Evolutionary conservation across 2,113 vertebrate genomes (phyloP).

Genomic region (Cariama cristata): DNA sequence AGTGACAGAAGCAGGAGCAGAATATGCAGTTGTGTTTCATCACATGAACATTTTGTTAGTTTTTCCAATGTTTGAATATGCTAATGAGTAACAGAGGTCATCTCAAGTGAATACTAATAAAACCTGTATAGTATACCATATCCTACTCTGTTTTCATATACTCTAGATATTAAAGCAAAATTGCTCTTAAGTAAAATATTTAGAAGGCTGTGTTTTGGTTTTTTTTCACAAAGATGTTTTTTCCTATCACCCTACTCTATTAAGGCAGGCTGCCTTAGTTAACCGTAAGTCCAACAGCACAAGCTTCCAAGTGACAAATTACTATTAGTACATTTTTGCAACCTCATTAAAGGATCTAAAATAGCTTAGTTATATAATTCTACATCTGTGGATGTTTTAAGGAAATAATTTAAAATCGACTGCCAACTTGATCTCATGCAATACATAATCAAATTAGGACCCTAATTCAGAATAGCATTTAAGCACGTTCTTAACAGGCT

Average conservation of each 20-base stretch:
- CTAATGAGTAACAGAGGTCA: not conserved
- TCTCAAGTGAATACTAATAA: not conserved
- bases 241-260: not conserved
- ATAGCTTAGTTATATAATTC: constrained; percentile 26
- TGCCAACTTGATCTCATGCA: not conserved
- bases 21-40: not conserved
- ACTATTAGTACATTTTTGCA: constrained; percentile 8
- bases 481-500: not conserved
- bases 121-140: not conserved
- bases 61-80: not conserved
- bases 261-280: not conserved
- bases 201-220: not conserved
- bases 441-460: not conserved
- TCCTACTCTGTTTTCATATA: not conserved
- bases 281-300: not conserved
- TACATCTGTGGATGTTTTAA: constrained; percentile 26
- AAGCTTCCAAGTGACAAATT: not conserved
- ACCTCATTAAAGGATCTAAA: constrained; percentile 22
- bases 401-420: not conserved
- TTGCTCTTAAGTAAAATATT: not conserved
- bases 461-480: not conserved
- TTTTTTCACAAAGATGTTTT: not conserved
- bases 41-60: not conserved
- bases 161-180: not conserved
- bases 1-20: not conserved